Evolutionary conservation across 1,140 invertebrate species (phyloP).

Genomic region (Zaprionus ornatus): DNA sequence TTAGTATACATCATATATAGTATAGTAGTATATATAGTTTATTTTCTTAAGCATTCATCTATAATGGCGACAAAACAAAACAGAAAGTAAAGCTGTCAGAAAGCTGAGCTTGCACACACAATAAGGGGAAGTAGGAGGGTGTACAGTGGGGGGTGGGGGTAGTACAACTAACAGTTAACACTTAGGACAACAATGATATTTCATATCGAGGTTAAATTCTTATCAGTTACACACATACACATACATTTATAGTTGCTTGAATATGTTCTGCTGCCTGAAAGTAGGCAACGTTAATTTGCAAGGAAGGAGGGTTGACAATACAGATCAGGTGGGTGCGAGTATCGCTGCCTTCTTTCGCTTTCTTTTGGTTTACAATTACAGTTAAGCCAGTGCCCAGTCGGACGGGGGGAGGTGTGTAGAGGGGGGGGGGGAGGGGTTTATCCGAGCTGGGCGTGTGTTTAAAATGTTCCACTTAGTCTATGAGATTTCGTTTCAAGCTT

Average conservation of each 20-base stretch:
- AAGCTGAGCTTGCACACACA: conserved; percentile 43
- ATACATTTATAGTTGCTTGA: conserved; percentile 13
- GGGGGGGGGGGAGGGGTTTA: neutral
- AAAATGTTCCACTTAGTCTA: conserved; percentile 65
- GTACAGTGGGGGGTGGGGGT: neutral
- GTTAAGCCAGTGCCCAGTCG: neutral
- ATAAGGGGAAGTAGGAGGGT: neutral
- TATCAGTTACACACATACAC: conserved; percentile 39
- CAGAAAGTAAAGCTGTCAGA: conserved; percentile 34
- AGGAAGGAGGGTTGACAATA: neutral
- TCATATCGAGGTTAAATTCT: conserved; percentile 78
- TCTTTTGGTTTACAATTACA: neutral
- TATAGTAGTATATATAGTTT: neutral
- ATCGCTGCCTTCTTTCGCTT: neutral
- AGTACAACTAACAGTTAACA: conserved; percentile 39
- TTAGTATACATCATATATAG: neutral
- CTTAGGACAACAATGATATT: conserved; percentile 80
- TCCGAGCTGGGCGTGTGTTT: conserved; percentile 8
- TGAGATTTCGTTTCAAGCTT: conserved; percentile 60
- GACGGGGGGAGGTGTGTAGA: neutral
- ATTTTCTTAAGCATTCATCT: conserved; percentile 59
- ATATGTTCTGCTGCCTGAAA: conserved; percentile 11
- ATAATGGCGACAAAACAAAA: conserved; percentile 22
- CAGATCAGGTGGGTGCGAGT: neutral
- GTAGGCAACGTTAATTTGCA: neutral